Evolutionary conservation across 2,797 vertebrate species (phyloP), one percentile per base, ranked within the genome.

Genomic region (Arnoldichthys spilopterus): DNA sequence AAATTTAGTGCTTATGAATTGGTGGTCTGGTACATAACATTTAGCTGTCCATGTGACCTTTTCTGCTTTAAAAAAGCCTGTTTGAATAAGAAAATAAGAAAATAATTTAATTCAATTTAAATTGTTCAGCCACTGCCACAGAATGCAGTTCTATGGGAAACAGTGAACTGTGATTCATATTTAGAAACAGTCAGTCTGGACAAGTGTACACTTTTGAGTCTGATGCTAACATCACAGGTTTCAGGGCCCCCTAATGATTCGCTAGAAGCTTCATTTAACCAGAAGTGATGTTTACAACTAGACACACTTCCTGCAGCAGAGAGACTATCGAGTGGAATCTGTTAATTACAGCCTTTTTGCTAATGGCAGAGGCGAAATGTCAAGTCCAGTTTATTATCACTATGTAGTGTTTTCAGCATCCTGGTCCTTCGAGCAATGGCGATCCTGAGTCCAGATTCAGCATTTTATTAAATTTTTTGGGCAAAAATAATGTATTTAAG

Each of bases 291-390:
- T 47, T 67, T 26, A 8, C 22, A 67, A 20, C 28, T 32, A 45
- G 68, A 53, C 53, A 22, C 22, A 20, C 18, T 34, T 69, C 45
- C 67, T 69, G 24, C 16, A 67, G 40, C 43, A 24, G 26, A 18
- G 45, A 30, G 18, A 30, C 45, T 13, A 20, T 28, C 47, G 54
- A 32, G 47, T 13, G 28, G 30, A 70, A 34, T 12, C 34, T 18
- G 54, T 34, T 32, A 6, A 66, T 66, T 43, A 43, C 34, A 54
- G 49, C 47, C 20, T 32, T 53, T 70, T 32, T 70, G 49, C 26
- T 69, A 69, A 49, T 51, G n/a, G 24, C 24, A 30, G 66, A 20
- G 43, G 3, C 66, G 30, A 69, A 30, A 69, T 69, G 66, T 69
- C 43, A 51, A 49, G 26, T 70, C 22, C 18, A 34, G 15, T 70